phyloP scores from a whole-genome alignment of 2,113 vertebrate species.

The Cyanoliseus patagonus region DNA sequence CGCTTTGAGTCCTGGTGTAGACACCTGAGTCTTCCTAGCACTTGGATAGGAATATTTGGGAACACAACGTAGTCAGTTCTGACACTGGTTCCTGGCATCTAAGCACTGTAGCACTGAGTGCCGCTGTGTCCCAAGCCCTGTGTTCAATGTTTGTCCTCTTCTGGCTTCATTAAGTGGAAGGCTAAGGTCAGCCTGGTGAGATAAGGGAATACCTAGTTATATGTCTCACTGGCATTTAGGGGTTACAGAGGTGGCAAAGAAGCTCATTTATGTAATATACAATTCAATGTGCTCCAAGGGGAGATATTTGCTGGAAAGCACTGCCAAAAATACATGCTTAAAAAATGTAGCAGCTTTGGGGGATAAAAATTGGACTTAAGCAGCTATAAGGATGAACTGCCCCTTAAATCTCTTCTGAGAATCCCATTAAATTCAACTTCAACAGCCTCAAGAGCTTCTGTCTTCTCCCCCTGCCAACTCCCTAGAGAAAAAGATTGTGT shows the following conservation, averaged over 20 bases:
- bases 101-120: neutral
- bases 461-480: neutral
- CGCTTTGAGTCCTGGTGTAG: neutral
- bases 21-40: neutral
- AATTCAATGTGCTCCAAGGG: neutral
- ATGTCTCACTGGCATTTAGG: neutral
- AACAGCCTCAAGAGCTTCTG: constrained; percentile 4
- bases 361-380: constrained; percentile 51
- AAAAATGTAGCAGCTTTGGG: constrained; percentile 49
- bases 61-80: neutral
- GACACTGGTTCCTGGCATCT: neutral
- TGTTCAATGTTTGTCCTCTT: neutral
- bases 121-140: neutral
- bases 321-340: constrained; percentile 37
- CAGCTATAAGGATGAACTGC: constrained; percentile 40
- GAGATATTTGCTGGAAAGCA: neutral
- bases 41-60: neutral
- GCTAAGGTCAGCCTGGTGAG: neutral
- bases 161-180: neutral
- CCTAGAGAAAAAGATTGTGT: neutral
- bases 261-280: neutral
- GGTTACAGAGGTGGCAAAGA: neutral
- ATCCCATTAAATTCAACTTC: constrained; percentile 30
- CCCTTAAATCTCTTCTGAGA: constrained; percentile 47
- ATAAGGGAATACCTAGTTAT: neutral